These are phyloP conservation scores for Notothenia rossii DNA, from an alignment of 2,113 vertebrate species.

Conservation along the genomic window DNA sequence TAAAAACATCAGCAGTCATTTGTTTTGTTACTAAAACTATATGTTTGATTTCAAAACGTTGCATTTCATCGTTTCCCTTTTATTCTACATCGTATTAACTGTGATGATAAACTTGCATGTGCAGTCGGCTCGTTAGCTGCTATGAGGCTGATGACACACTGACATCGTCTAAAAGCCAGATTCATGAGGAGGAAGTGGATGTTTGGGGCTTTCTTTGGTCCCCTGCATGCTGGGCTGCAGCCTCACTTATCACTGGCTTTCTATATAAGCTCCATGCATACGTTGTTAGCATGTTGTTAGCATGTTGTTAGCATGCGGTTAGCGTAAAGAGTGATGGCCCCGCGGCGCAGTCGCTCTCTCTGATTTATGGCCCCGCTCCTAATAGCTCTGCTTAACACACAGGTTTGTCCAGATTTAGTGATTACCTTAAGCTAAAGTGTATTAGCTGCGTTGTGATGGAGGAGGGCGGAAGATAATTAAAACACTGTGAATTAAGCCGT, in stretches of 20 bases:
- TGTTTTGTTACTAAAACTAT: too few species aligned
- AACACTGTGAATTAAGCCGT: conserved; percentile 82
- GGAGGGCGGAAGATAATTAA: conserved; percentile 81
- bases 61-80: too few species aligned
- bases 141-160: too few species aligned
- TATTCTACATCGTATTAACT: too few species aligned
- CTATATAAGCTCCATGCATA: conserved; percentile 92
- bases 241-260: conserved; percentile 87
- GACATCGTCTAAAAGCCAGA: too few species aligned
- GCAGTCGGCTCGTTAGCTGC: too few species aligned
- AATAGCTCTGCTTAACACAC: conserved; percentile 97
- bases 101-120: too few species aligned
- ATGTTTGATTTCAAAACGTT: too few species aligned
- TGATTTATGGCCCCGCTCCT: conserved; percentile 91
- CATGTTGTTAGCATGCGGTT: conserved; percentile 89
- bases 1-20: too few species aligned
- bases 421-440: conserved; percentile 96
- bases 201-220: background rate
- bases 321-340: conserved; percentile 90
- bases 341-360: conserved; percentile 84
- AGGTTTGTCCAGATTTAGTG: conserved; percentile 98
- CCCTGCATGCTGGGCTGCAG: background rate
- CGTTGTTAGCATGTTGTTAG: conserved; percentile 67
- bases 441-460: conserved; percentile 89
- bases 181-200: too few species aligned